Percentiles rank a stretch among this genome's conserved stretches.
phyloP scores from a whole-genome alignment of 1,140 invertebrate genomes.

The Drosophila kikkawai region DNA sequence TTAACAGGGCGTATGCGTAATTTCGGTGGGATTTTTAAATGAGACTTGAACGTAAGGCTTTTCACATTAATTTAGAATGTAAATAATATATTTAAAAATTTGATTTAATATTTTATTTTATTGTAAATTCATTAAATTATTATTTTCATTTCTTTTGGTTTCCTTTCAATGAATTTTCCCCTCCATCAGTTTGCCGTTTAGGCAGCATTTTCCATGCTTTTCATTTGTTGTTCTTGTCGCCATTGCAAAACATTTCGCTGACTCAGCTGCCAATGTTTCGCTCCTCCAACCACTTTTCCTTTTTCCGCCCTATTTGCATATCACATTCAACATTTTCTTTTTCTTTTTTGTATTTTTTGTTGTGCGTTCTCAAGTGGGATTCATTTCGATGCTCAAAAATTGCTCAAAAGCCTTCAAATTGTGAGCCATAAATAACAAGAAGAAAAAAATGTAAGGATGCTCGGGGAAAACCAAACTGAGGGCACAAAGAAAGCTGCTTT shows the following conservation, averaged over 20 bases:
- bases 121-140: not conserved
- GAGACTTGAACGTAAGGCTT: too few species aligned
- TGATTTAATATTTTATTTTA: not conserved
- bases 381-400: slow-evolving; percentile 51
- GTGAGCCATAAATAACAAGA: slow-evolving; percentile 46
- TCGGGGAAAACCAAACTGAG: slow-evolving; percentile 19
- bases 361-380: slow-evolving; percentile 50
- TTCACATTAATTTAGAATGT: too few species aligned
- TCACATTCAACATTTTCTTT: slow-evolving; percentile 43
- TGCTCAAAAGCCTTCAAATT: slow-evolving; percentile 50
- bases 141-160: not conserved
- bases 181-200: slow-evolving; percentile 20
- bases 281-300: slow-evolving; percentile 1
- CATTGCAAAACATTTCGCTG: slow-evolving; percentile 7
- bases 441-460: slow-evolving; percentile 8
- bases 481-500: slow-evolving; percentile 31
- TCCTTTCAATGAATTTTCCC: not conserved
- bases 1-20: slow-evolving; percentile 18
- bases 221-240: slow-evolving; percentile 31
- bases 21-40: not conserved
- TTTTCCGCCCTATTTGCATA: slow-evolving; percentile 39
- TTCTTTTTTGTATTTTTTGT: slow-evolving; percentile 2
- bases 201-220: slow-evolving; percentile 32
- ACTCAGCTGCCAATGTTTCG: slow-evolving; percentile 39
- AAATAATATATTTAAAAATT: not conserved